phyloP scores from a whole-genome alignment of 2,888 invertebrate species.

The Lepidocyrtinus sp. region DNA sequence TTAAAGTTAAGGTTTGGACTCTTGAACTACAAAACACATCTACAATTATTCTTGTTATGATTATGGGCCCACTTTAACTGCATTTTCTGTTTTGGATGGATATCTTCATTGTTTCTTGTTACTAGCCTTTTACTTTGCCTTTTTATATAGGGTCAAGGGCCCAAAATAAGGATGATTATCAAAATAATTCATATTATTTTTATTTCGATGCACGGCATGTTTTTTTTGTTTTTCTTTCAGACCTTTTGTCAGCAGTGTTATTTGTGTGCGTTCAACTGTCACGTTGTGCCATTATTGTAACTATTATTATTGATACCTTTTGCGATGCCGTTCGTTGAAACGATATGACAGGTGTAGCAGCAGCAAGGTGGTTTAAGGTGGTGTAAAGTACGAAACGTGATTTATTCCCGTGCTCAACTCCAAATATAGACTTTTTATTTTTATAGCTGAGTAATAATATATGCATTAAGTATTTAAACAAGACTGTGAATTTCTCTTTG shows the following conservation, averaged over 20 bases:
- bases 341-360: constrained; percentile 38
- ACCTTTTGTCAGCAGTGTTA: constrained; percentile 17
- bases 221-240: constrained; percentile 10
- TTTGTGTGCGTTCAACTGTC: constrained; percentile 42
- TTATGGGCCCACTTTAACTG: constrained; percentile 5
- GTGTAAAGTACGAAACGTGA: constrained; percentile 39
- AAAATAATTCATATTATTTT: constrained; percentile 11
- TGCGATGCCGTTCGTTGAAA: constrained; percentile 11
- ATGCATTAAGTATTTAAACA: not conserved
- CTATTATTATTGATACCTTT: constrained; percentile 22
- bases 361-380: constrained; percentile 33
- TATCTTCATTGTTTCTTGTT: constrained; percentile 1
- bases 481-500: not conserved
- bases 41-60: constrained; percentile 31
- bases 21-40: constrained; percentile 1
- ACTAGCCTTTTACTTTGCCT: not conserved
- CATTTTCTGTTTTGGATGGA: not conserved
- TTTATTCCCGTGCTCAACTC: constrained; percentile 29
- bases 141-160: constrained; percentile 51
- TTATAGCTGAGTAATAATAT: not conserved
- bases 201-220: constrained; percentile 10
- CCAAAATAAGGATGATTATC: constrained; percentile 21
- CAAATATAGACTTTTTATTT: constrained; percentile 30
- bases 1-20: no score
- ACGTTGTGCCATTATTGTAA: constrained; percentile 27